A percentile compares a stretch with the other conserved stretches of the same genome.
Conservation (phyloP, 2,797 vertebrate genomes). For the Alfaro cultratus region DNA sequence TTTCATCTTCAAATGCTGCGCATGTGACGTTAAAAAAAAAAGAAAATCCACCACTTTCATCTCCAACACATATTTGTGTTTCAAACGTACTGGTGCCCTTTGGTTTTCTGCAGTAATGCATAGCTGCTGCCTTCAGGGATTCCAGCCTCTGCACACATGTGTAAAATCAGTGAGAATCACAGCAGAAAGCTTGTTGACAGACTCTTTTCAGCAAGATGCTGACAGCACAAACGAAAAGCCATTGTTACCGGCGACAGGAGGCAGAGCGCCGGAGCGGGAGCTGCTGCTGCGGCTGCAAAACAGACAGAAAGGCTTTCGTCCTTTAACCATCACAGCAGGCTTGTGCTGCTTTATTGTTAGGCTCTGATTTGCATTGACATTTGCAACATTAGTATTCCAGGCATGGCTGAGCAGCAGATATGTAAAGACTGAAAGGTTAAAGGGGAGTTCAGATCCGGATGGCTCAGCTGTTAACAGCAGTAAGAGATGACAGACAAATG, state of each 20-base stretch:
- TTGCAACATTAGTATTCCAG: slow-evolving; percentile 77
- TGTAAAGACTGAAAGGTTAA: slow-evolving; percentile 74
- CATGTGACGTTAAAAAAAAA: not conserved
- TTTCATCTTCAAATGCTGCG: slow-evolving; percentile 27
- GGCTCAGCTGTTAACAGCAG: slow-evolving; percentile 60
- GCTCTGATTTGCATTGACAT: slow-evolving; percentile 75
- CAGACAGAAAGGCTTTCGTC: slow-evolving; percentile 68
- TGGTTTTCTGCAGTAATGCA: slow-evolving; percentile 10
- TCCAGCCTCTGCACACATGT: slow-evolving; percentile 45
- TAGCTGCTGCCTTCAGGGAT: slow-evolving; percentile 27
- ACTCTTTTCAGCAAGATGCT: slow-evolving; percentile 65
- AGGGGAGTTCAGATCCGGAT: slow-evolving; percentile 69
- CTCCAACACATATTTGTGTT: slow-evolving; percentile 15
- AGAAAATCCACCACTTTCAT: not conserved
- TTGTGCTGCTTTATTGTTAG: slow-evolving; percentile 65
- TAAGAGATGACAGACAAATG: slow-evolving; percentile 33
- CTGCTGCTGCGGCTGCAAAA: slow-evolving; percentile 30
- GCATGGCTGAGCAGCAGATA: slow-evolving; percentile 63
- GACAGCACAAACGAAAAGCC: slow-evolving; percentile 61
- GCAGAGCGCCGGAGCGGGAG: slow-evolving; percentile 38
- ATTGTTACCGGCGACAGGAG: slow-evolving; percentile 69
- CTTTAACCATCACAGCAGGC: slow-evolving; percentile 62
- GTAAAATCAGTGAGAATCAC: slow-evolving; percentile 50
- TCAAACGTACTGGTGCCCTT: slow-evolving; percentile 26
- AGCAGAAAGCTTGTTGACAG: slow-evolving; percentile 63